These are phyloP conservation scores for Synanthedon myopaeformis DNA, from an alignment of 2,888 invertebrate species.

Conservation along the genomic window DNA sequence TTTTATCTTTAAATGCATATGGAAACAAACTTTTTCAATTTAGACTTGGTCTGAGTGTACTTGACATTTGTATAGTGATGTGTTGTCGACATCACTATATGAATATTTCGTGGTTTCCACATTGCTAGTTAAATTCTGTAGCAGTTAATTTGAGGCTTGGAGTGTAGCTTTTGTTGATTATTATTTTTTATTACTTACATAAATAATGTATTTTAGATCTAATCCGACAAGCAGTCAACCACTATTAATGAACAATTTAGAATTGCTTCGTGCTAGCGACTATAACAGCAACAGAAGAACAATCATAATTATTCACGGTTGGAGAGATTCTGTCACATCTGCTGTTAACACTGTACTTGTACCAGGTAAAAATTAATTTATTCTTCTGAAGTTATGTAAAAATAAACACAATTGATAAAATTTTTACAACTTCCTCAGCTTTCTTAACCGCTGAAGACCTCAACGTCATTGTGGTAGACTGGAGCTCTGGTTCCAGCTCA, in stretches of 20 bases:
- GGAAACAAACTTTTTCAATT: no score
- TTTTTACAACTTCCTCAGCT: slow-evolving; percentile 16
- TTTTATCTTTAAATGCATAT: no score
- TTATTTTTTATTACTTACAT: no score
- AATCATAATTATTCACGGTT: slow-evolving; percentile 35
- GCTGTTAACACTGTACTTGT: slow-evolving; percentile 29
- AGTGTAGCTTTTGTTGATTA: no score
- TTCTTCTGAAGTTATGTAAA: background rate
- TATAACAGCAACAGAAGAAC: slow-evolving; percentile 28
- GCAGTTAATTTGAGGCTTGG: no score
- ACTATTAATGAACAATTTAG: slow-evolving; percentile 22
- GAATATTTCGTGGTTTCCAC: no score
- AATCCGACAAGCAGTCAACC: slow-evolving; percentile 40
- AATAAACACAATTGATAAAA: no score
- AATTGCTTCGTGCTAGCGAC: slow-evolving; percentile 21
- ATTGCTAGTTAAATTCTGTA: no score
- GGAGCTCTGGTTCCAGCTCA: slow-evolving; percentile 35
- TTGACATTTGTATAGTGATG: no score
- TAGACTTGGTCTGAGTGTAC: no score
- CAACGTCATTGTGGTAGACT: slow-evolving; percentile 47
- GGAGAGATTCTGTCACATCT: slow-evolving; percentile 25
- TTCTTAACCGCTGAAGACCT: slow-evolving; percentile 37
- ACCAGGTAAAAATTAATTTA: slow-evolving; percentile 21
- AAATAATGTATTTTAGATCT: slow-evolving; percentile 16
- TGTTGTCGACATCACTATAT: no score